Conservation (phyloP, 2,113 vertebrate genomes). For the Carassius carassius region DNA sequence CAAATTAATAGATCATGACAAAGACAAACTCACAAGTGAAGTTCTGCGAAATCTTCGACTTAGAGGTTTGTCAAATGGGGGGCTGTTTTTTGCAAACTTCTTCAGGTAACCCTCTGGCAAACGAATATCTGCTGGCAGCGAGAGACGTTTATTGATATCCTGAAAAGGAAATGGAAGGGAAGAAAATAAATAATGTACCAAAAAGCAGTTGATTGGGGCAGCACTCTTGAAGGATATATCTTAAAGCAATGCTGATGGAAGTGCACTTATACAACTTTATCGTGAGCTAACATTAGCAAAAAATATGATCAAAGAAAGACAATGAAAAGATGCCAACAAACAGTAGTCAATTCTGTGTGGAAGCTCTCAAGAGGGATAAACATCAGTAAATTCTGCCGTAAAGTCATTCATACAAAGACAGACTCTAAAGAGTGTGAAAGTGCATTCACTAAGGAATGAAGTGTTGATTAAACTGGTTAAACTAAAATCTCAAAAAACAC, state of each 20-base stretch:
- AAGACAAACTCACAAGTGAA: constrained; percentile 71
- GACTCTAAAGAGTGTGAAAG: neutral
- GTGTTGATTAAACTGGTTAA: neutral
- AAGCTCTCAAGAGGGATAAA: neutral
- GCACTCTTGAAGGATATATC: neutral
- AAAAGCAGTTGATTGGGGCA: neutral
- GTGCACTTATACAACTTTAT: neutral
- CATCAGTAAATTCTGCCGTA: neutral
- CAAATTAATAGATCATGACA: too few relatives aligned
- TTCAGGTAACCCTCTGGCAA: constrained; percentile 82
- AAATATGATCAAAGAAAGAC: neutral
- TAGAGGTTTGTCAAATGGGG: constrained; percentile 81
- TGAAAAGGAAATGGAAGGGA: constrained; percentile 51
- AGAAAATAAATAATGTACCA: constrained; percentile 18
- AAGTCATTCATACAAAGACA: neutral
- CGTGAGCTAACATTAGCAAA: neutral
- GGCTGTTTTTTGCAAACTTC: constrained; percentile 82
- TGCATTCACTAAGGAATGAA: neutral
- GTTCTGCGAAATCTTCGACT: constrained; percentile 79
- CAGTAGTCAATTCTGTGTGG: neutral
- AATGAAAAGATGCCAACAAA: neutral
- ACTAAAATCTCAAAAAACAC: neutral
- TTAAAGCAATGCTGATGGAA: neutral
- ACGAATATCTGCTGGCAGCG: constrained; percentile 80
- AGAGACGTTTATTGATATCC: constrained; percentile 83